Base-by-base conservation (phyloP, 2,888 invertebrate genomes). In the Platynereis dumerilii region DNA sequence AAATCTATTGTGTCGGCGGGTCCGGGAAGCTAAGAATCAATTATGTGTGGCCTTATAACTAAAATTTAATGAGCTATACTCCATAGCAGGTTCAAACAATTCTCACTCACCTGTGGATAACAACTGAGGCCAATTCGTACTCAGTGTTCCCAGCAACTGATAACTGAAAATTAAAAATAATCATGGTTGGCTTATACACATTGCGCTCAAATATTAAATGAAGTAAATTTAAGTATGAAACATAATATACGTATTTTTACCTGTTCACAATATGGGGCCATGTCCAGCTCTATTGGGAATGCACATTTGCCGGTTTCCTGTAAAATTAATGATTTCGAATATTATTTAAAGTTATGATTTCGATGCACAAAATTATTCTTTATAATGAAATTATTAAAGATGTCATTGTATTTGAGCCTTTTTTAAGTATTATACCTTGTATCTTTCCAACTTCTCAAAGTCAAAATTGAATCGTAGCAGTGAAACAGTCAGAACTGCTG, bases 41-140 rank as follows among this genome's bases (percentile, higher is more conserved):
- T 34, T 34, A 7, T 34, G 34, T 34, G n/a, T n/a, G n/a, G n/a
- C n/a, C n/a, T n/a, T n/a, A n/a, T n/a, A n/a, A n/a, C n/a, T n/a
- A 34, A 34, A 34, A 34, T 34, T 7, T 34, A n/a, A n/a, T n/a
- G n/a, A n/a, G n/a, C n/a, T n/a, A n/a, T n/a, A n/a, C n/a, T n/a
- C n/a, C n/a, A n/a, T n/a, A n/a, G n/a, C n/a, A n/a, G n/a, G n/a
- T 48, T 48, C 10, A 7, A 48, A 48, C 48, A 48, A n/a, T 48
- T 3, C 48, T 12, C n/a, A n/a, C 34, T 12, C 34, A 72, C 72
- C 71, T 69, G 67, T 85, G 85, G 62, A 84, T 81, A 5, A 84
- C 79, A 20, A 84, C 81, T 26, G 83, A 82, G 68, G 81, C 84
- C 44, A 85, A 70, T 62, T 84, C 82, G 72, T 83, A 85, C n/a